Base-by-base conservation (phyloP, 2,797 vertebrate species). In the Pseudopleuronectes americanus region DNA sequence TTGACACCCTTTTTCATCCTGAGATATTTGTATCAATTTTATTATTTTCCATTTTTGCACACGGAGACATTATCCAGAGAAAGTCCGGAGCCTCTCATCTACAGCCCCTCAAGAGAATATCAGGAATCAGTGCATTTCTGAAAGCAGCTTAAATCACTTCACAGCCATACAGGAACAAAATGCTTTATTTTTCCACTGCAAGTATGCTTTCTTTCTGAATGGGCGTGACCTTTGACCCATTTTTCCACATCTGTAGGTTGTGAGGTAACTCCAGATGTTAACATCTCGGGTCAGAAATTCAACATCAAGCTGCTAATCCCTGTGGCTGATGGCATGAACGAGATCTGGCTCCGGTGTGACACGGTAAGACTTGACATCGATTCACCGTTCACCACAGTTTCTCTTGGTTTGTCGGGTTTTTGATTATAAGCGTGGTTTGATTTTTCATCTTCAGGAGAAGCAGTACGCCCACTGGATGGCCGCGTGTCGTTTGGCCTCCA, bases 401-500 rank as follows among this genome's bases (percentile, higher is more conserved):
- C 1, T 31, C 3, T 2, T 36, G 24, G 1, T 8, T 53, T 28
- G 12, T 16, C 0, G 1, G 4, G 22, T 33, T 38, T 57, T 63
- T 43, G 1, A 1, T 16, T 1, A 8, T 31, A 12, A 19, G 5
- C 0, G 0, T 55, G 14, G 28, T 22, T 38, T 68, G 21, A 23
- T 21, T 69, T 57, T 55, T 52, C 26, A 8, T 3, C 26, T 56
- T 3, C 91, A 99, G 98, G 98, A 99, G 91, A 97, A 97, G n/a
- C 98, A 99, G 86, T 99, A 99, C 0, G 98, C 97, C 36, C 96
- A 97, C 91, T 99, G 98, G 98, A 99, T 99, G 98, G 98, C 98
- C 2, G 98, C 98, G 4, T 99, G 98, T 71, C 96, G 98, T 71
- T 77, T 99, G 83, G 98, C 98, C 68, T 99, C 98, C 79, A 99